Conservation (phyloP, 2,888 invertebrate genomes). For the Eucera pruinosa region DNA sequence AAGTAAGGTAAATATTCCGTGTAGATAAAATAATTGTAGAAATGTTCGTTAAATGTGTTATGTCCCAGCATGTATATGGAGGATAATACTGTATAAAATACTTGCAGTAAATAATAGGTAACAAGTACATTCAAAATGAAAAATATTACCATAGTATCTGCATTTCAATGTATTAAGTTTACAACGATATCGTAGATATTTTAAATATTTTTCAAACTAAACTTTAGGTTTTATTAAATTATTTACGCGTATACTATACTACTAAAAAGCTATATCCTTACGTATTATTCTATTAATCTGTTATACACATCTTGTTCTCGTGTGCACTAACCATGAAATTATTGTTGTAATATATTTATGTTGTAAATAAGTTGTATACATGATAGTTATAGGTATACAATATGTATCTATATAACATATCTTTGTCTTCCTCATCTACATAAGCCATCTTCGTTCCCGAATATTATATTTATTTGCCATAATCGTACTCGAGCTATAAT, state of each 20-base stretch:
- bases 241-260: background rate
- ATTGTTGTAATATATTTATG: slow-evolving; percentile 30
- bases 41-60: background rate
- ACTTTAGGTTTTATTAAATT: background rate
- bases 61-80: slow-evolving; percentile 9
- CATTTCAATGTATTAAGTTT: background rate
- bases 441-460: slow-evolving; percentile 19
- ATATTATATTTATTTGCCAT: slow-evolving; percentile 29
- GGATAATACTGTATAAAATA: slow-evolving; percentile 9
- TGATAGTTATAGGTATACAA: slow-evolving; percentile 30
- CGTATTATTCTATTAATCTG: background rate
- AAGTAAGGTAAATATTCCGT: background rate
- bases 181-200: too few species aligned
- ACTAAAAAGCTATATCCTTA: background rate
- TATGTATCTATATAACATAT: slow-evolving; percentile 28
- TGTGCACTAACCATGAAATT: slow-evolving; percentile 1
- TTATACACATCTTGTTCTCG: background rate
- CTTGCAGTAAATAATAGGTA: background rate
- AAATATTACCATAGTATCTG: background rate
- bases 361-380: slow-evolving; percentile 47
- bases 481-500: slow-evolving; percentile 23
- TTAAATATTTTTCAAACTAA: too few species aligned
- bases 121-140: background rate
- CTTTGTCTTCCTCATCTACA: slow-evolving; percentile 10
- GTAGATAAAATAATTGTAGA: background rate